Conservation (phyloP, 2,888 invertebrate species). For the Selenia dentaria region DNA sequence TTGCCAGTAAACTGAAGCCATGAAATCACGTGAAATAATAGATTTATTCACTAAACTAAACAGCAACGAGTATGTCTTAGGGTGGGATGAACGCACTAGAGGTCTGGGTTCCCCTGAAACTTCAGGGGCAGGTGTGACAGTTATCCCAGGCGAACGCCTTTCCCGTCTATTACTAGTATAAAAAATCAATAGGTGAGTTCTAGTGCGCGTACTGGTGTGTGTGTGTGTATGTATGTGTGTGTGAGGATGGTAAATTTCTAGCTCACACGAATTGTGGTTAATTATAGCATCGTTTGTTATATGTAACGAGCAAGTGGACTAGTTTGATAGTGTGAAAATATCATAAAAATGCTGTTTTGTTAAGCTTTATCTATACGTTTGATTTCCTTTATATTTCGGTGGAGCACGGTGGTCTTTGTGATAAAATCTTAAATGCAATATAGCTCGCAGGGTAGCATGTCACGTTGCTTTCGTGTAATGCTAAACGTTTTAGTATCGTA, state of each 20-base stretch:
- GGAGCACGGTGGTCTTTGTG: not conserved
- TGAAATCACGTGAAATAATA: no score
- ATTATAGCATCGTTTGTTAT: slow-evolving; percentile 47
- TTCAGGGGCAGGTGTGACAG: no score
- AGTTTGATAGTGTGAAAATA: slow-evolving; percentile 48
- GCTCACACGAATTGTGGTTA: slow-evolving; percentile 46
- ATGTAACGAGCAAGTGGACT: slow-evolving; percentile 43
- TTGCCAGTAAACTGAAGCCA: no score
- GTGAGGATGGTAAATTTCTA: slow-evolving; percentile 40
- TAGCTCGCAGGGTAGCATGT: not conserved
- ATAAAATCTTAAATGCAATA: slow-evolving; percentile 8
- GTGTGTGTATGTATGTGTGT: slow-evolving; percentile 27
- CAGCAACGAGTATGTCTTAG: no score
- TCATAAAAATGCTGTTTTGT: slow-evolving; percentile 26
- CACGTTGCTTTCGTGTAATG: not conserved
- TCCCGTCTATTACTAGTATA: no score
- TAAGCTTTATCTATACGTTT: slow-evolving; percentile 5
- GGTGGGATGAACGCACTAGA: no score
- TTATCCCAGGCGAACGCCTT: no score
- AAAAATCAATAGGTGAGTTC: no score
- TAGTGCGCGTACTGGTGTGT: slow-evolving; percentile 7
- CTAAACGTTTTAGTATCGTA: slow-evolving; percentile 10
- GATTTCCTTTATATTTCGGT: slow-evolving; percentile 8
- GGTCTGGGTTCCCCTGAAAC: no score
- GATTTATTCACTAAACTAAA: no score